A percentile compares a stretch with the other conserved stretches of the same genome.
Evolutionary conservation across 2,113 vertebrate genomes (phyloP).

Genomic region (Pachyramphus minor): DNA sequence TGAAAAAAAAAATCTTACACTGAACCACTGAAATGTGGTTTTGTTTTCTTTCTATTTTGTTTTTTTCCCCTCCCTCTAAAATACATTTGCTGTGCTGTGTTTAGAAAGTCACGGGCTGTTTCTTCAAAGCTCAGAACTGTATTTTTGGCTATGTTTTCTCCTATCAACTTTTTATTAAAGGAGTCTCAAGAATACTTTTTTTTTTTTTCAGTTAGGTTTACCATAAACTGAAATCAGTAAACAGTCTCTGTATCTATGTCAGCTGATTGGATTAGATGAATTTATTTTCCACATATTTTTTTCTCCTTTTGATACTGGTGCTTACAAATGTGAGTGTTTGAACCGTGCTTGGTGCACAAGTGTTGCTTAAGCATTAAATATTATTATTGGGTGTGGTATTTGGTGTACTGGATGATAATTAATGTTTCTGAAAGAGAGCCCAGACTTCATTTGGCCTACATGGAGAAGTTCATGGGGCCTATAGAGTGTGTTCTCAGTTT

Average conservation of each 20-base stretch:
- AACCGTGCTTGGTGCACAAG: not conserved
- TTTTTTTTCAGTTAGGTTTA: not conserved
- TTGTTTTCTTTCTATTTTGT: fast-evolving
- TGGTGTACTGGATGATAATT: not conserved
- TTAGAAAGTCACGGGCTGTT: not conserved
- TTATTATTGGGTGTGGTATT: not conserved
- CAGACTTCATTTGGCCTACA: not conserved
- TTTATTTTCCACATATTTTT: not conserved
- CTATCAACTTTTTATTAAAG: not conserved
- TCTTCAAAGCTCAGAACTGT: not conserved
- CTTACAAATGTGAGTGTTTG: not conserved
- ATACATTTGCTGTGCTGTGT: not conserved
- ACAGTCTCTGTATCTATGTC: not conserved
- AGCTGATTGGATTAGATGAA: not conserved
- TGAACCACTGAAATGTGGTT: not conserved
- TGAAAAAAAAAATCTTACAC: not conserved
- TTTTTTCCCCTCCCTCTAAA: fast-evolving
- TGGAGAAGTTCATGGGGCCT: fast-evolving
- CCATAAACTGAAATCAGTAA: not conserved
- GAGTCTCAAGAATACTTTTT: not conserved
- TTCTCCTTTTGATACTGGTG: not conserved
- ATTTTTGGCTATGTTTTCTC: not conserved
- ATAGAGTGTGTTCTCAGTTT: not conserved
- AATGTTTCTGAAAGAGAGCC: not conserved
- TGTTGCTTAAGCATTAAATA: not conserved